Evolutionary conservation across 2,888 invertebrate genomes (phyloP).

Genomic region (Cosmia trapezina): DNA sequence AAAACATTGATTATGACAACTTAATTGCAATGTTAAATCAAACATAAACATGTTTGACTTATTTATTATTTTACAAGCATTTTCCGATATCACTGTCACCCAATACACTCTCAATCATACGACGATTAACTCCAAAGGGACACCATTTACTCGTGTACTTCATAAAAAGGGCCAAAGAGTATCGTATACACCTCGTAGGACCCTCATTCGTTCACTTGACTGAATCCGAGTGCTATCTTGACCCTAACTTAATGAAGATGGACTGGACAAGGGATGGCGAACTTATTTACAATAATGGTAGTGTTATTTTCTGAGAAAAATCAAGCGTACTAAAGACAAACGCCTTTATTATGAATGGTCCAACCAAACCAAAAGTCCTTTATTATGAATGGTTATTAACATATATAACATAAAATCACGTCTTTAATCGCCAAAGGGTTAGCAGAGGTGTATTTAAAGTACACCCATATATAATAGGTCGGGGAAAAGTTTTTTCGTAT

Average conservation of each 20-base stretch:
- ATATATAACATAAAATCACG: neutral
- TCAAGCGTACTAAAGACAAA: neutral
- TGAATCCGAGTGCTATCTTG: constrained; percentile 42
- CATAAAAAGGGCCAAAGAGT: constrained; percentile 35
- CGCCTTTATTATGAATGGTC: neutral
- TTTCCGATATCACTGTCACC: constrained; percentile 10
- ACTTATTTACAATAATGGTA: neutral
- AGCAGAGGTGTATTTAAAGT: too few species aligned
- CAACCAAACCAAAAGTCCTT: too few species aligned
- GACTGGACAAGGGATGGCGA: constrained; percentile 6
- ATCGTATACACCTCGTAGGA: constrained; percentile 43
- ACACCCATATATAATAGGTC: too few species aligned
- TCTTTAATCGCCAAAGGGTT: too few species aligned
- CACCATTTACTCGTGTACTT: constrained; percentile 6
- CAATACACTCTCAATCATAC: constrained; percentile 42
- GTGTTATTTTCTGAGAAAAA: neutral
- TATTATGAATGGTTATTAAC: neutral
- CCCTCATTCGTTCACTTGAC: constrained; percentile 40
- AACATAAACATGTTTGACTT: neutral
- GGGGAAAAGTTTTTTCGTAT: too few species aligned
- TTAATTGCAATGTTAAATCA: neutral
- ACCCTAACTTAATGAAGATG: constrained; percentile 48
- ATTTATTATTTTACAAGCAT: neutral
- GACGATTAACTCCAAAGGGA: constrained; percentile 32
- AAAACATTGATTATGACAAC: neutral